phyloP scores from a whole-genome alignment of 2,797 vertebrate species.

The Neostethus bicornis region DNA sequence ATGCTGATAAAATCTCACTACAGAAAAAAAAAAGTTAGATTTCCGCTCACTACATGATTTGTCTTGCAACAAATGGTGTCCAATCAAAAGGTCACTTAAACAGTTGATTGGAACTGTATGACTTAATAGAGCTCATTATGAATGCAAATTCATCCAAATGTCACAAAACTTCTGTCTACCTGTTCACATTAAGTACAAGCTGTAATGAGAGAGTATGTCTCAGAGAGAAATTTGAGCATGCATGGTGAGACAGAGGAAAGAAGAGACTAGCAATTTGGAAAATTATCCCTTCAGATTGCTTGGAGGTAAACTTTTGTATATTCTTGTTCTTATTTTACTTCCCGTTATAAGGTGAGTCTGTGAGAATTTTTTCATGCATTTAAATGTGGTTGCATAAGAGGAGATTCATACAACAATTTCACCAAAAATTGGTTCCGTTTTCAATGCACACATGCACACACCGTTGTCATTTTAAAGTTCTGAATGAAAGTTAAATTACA shows the following conservation, averaged over 20 bases:
- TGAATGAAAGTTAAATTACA: neutral
- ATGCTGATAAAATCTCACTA: constrained; percentile 14
- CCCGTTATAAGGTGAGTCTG: constrained; percentile 51
- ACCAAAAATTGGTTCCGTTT: constrained; percentile 37
- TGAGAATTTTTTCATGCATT: constrained; percentile 24
- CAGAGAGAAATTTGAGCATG: constrained; percentile 68
- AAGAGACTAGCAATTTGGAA: constrained; percentile 78
- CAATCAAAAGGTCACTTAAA: constrained; percentile 12
- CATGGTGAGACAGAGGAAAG: constrained; percentile 70
- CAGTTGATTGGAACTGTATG: constrained; percentile 20
- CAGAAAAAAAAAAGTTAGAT: constrained; percentile 26
- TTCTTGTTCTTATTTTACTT: constrained; percentile 70
- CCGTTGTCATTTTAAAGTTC: neutral
- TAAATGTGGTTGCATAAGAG: constrained; percentile 14
- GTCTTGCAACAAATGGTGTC: constrained; percentile 1
- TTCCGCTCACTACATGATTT: constrained; percentile 25
- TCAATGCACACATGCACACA: neutral
- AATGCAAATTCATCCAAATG: constrained; percentile 19
- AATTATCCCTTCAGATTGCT: constrained; percentile 76
- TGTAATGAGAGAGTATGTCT: constrained; percentile 78
- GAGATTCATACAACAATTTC: constrained; percentile 54
- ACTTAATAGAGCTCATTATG: constrained; percentile 8
- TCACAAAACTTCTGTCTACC: constrained; percentile 41
- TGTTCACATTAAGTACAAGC: constrained; percentile 43
- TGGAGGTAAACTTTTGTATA: constrained; percentile 72